Percentiles rank a stretch among this genome's conserved stretches.
These are phyloP conservation scores for Pseudolaguvia tuberculata DNA, from an alignment of 2,113 vertebrate genomes.

Conservation along the genomic window DNA sequence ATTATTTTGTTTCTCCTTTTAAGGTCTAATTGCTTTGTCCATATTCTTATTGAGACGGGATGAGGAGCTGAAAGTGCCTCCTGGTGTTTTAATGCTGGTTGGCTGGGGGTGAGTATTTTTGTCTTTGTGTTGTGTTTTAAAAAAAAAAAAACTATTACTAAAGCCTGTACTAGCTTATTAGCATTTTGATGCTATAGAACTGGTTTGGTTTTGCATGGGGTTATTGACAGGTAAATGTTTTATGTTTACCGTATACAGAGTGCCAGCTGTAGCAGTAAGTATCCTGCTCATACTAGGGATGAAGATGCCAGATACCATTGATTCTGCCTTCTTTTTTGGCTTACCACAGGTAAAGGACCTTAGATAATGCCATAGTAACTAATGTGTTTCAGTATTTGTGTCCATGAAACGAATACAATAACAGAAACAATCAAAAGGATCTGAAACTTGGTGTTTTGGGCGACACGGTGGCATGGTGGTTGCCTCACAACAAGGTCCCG, in stretches of 20 bases:
- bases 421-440: too few relatives aligned
- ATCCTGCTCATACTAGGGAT: slow-evolving; percentile 77
- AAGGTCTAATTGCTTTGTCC: slow-evolving; percentile 87
- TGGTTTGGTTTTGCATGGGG: not conserved
- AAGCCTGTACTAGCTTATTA: not conserved
- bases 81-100: slow-evolving; percentile 73
- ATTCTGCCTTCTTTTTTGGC: slow-evolving; percentile 89
- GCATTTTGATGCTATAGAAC: too few relatives aligned
- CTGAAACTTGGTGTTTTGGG: not conserved
- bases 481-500: too few relatives aligned
- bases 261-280: slow-evolving; percentile 77
- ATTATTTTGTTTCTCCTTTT: slow-evolving; percentile 40
- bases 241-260: slow-evolving; percentile 59
- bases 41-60: slow-evolving; percentile 78
- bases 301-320: slow-evolving; percentile 66
- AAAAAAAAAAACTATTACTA: not conserved
- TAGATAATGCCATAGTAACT: not conserved
- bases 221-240: not conserved
- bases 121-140: not conserved
- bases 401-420: not conserved
- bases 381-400: not conserved
- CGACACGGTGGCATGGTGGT: too few relatives aligned
- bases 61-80: slow-evolving; percentile 72
- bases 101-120: slow-evolving; percentile 96
- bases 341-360: slow-evolving; percentile 76